Base-by-base conservation (phyloP, 2,113 vertebrate species). In the Barnardius zonarius region DNA sequence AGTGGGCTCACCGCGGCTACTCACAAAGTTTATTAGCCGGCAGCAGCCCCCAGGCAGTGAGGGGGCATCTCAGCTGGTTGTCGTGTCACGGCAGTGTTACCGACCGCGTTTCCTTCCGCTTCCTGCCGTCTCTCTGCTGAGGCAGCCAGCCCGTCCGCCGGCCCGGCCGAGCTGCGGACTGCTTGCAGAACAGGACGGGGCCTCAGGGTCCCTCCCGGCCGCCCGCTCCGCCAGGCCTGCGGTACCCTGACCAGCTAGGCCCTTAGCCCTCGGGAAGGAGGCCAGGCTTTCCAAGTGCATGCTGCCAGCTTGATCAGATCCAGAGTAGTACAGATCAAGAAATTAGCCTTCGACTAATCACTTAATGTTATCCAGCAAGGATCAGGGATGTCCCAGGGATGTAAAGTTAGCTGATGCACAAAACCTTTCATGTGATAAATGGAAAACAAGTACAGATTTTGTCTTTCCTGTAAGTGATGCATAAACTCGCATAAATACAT, bases 1-100 rank as follows among this genome's bases (percentile, higher is more conserved):
- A 16, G 33, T 2, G n/a, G 54, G 5, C 2, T 11, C 10, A 1
- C 9, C 1, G 25, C 9, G 6, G 4, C 6, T 33, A 7, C 7
- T 30, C 18, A 1, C 27, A 6, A 13, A 10, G 9, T 24, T 75
- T 30, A 2, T n/a, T 24, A 31, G 9, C 2, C 3, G 33, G 24
- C 35, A 11, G 5, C 24, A 4, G 27, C 33, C 4, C 3, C 2
- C 4, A 1, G 39, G 31, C 24, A 31, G 35, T 3, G 6, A 6
- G 17, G 31, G 37, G 10, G 5, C 3, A 1, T 5, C 14, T 19
- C 31, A 25, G 30, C 10, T 8, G 25, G 22, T 49, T 18, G 7
- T 10, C 12, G 44, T 18, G 10, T 8, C 25, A 11, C 8, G 13
- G n/a, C 16, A 5, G 12, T 1, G 16, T 7, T 1, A 11, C 37